Evolutionary conservation across 1,140 invertebrate genomes (phyloP).

Genomic region (Nephila pilipes): DNA sequence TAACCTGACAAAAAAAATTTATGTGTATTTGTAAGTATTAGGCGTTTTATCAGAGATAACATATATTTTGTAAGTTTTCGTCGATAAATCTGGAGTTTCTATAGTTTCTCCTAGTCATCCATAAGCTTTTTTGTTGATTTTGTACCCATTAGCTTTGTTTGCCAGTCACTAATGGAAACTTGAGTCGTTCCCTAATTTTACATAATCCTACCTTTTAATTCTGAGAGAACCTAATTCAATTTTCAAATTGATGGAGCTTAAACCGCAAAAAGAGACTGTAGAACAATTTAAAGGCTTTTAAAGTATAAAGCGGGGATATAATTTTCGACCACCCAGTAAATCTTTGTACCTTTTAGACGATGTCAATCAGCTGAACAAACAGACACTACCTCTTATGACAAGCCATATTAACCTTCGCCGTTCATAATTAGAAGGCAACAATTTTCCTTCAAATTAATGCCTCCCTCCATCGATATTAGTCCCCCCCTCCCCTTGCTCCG

Average conservation of each 20-base stretch:
- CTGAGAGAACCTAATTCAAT: background rate
- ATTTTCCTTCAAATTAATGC: conserved; percentile 73
- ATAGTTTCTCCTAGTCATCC: too few relatives aligned
- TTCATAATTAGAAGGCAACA: conserved; percentile 74
- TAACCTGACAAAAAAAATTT: too few relatives aligned
- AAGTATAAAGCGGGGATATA: conserved; percentile 17
- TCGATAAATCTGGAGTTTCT: too few relatives aligned
- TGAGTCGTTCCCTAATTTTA: too few relatives aligned
- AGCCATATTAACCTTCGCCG: conserved; percentile 68
- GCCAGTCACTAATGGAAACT: too few relatives aligned
- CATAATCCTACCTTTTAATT: background rate
- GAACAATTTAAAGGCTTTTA: background rate
- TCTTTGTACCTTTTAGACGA: conserved; percentile 45
- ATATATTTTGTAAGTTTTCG: too few relatives aligned
- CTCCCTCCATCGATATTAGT: conserved; percentile 46
- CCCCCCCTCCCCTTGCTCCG: background rate
- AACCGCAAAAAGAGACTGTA: background rate
- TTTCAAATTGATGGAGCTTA: too few relatives aligned
- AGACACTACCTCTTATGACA: conserved; percentile 58
- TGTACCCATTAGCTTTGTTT: background rate
- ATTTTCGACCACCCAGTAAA: conserved; percentile 69
- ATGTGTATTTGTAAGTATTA: too few relatives aligned
- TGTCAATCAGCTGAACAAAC: conserved; percentile 69
- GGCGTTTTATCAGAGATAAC: too few relatives aligned
- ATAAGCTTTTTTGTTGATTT: too few relatives aligned